Percentiles rank a stretch among this genome's conserved stretches.
These are phyloP conservation scores for Ophthalmolycus amberensis DNA, from an alignment of 2,113 vertebrate species.

Conservation along the genomic window DNA sequence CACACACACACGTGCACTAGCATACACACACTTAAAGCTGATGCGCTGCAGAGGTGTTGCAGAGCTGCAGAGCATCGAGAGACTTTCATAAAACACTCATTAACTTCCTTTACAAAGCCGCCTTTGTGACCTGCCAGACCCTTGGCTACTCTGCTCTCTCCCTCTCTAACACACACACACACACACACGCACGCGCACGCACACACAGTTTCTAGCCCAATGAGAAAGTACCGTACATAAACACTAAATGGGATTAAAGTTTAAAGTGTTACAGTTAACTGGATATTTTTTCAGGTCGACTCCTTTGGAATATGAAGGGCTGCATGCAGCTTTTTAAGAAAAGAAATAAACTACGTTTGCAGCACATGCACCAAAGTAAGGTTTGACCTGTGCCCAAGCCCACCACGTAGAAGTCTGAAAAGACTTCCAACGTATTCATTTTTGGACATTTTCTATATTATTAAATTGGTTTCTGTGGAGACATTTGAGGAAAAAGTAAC, in stretches of 20 bases:
- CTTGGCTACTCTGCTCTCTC: constrained; percentile 58
- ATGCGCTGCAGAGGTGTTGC: constrained; percentile 78
- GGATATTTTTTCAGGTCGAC: constrained; percentile 18
- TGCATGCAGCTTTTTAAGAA: constrained; percentile 38
- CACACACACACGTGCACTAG: constrained; percentile 12
- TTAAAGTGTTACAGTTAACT: constrained; percentile 54
- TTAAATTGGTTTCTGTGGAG: constrained; percentile 42
- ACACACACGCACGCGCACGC: background rate
- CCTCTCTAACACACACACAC: constrained; percentile 10
- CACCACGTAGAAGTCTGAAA: constrained; percentile 3
- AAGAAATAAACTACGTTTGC: constrained; percentile 49
- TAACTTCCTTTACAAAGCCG: constrained; percentile 81
- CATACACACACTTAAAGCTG: constrained; percentile 58
- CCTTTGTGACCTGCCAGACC: constrained; percentile 81
- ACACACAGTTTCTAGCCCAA: constrained; percentile 37
- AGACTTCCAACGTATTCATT: constrained; percentile 3
- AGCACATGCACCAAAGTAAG: constrained; percentile 24
- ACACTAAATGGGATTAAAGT: constrained; percentile 74
- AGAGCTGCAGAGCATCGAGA: constrained; percentile 76
- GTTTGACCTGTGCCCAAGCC: constrained; percentile 15
- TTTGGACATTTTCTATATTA: constrained; percentile 11
- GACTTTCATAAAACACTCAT: constrained; percentile 82
- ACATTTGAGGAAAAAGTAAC: constrained; percentile 4
- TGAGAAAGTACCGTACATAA: constrained; percentile 60
- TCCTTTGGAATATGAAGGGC: constrained; percentile 15